phyloP scores from a whole-genome alignment of 2,797 vertebrate genomes.

The Pangasius macronema region DNA sequence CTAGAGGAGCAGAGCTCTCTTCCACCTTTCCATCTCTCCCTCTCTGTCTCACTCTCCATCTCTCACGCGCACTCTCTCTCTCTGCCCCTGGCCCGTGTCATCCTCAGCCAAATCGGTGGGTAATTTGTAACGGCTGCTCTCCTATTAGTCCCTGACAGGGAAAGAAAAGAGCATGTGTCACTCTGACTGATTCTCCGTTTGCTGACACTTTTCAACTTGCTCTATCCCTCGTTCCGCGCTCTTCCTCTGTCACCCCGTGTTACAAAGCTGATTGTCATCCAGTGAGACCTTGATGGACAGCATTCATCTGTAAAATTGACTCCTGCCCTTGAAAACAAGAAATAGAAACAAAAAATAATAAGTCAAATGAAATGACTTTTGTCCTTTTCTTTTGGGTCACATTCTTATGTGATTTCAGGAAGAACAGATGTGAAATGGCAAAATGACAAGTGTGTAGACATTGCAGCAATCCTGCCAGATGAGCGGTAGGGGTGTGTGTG shows the following conservation, averaged over 20 bases:
- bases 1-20: constrained; percentile 35
- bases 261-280: constrained; percentile 70
- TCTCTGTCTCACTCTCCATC: constrained; percentile 8
- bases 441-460: constrained; percentile 35
- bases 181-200: constrained; percentile 70
- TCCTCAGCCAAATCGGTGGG: constrained; percentile 66
- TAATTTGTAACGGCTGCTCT: constrained; percentile 74
- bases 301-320: constrained; percentile 81
- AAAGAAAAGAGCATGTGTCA: constrained; percentile 65
- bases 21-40: constrained; percentile 18
- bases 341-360: constrained; percentile 67
- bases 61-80: background rate
- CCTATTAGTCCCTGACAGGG: constrained; percentile 75
- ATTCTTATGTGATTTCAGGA: constrained; percentile 6
- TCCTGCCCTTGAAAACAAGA: constrained; percentile 60
- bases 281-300: constrained; percentile 70
- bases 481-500: background rate
- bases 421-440: constrained; percentile 60
- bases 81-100: constrained; percentile 57
- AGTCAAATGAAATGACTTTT: constrained; percentile 67
- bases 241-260: constrained; percentile 51
- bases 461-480: constrained; percentile 21
- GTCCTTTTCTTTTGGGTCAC: constrained; percentile 31
- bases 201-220: constrained; percentile 61
- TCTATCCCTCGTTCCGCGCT: constrained; percentile 32